Base-by-base conservation (phyloP, 2,888 invertebrate genomes). In the Serripes groenlandicus region DNA sequence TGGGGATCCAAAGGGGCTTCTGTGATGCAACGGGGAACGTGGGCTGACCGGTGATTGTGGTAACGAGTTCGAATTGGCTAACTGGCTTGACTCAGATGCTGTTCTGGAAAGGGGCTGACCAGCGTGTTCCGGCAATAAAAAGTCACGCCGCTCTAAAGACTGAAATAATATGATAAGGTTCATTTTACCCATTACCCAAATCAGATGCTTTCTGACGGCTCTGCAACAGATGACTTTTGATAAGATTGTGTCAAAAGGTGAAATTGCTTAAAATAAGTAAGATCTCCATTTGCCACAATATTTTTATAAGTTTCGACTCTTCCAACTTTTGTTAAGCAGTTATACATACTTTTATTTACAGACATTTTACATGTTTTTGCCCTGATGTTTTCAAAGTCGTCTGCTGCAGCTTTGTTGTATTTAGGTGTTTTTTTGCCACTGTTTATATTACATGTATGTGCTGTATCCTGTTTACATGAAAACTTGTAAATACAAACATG, bases 1-100 rank as follows among this genome's bases (percentile, higher is more conserved):
- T 90, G 92, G 97, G 95, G 93, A 97, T 96, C 94, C 97, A 96
- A 89, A 94, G 89, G 90, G 95, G 88, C 91, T 90, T 77, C 88
- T 90, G 34, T 87, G 81, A 35, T 66, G 86, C 54, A 85, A 76
- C 56, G 88, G 90, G 11, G 88, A 86, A 26, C 91, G 85, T 3
- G 91, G 92, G 54, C 90, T 90, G 37, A 90, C 81, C 18, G 92
- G 92, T 18, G 91, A 88, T 7, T 90, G 73, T 15, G 92, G 92
- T 21, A 90, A 73, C 18, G 92, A 91, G 0, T 91, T 91, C 3
- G 90, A 81, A 21, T 85, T 84, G 23, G 89, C 89, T 15, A 89
- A 60, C 34, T 89, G 85, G 64, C 87, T 86, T 0, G 88, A 81
- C 60, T 91, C 90, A 9, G 89, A 86, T 7, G 82, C 78, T 15